Conservation (phyloP, 2,888 invertebrate species). For the Anthophora plumipes region DNA sequence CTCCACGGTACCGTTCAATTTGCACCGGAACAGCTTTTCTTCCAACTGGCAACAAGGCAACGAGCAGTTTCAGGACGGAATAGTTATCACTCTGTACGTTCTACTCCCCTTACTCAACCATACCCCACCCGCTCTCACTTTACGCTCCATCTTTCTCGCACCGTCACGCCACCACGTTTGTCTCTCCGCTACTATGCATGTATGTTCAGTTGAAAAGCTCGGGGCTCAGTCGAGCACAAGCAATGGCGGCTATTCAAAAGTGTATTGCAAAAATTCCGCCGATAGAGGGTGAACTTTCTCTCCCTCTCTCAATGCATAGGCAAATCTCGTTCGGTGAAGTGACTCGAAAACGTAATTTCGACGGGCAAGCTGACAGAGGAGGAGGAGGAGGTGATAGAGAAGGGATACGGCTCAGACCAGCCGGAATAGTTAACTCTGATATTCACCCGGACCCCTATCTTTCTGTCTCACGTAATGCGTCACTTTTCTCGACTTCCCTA, state of each 20-base stretch:
- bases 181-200: neutral
- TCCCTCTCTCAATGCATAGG: constrained; percentile 54
- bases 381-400: neutral
- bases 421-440: constrained; percentile 54
- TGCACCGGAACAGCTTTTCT: constrained; percentile 38
- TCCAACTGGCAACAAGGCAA: constrained; percentile 42
- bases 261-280: constrained; percentile 70
- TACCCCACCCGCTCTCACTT: neutral
- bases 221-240: constrained; percentile 59
- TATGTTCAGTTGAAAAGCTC: constrained; percentile 62
- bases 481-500: constrained; percentile 33
- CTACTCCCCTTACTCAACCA: neutral
- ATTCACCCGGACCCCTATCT: constrained; percentile 24
- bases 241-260: constrained; percentile 69
- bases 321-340: constrained; percentile 65
- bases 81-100: constrained; percentile 43
- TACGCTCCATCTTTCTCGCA: constrained; percentile 12
- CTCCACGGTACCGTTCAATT: constrained; percentile 45
- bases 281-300: constrained; percentile 51
- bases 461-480: neutral
- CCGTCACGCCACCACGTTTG: neutral
- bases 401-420: constrained; percentile 28
- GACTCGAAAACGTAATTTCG: constrained; percentile 68
- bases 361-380: constrained; percentile 40
- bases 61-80: constrained; percentile 47